Conservation (phyloP, 1,140 invertebrate species). For the Proales similis region DNA sequence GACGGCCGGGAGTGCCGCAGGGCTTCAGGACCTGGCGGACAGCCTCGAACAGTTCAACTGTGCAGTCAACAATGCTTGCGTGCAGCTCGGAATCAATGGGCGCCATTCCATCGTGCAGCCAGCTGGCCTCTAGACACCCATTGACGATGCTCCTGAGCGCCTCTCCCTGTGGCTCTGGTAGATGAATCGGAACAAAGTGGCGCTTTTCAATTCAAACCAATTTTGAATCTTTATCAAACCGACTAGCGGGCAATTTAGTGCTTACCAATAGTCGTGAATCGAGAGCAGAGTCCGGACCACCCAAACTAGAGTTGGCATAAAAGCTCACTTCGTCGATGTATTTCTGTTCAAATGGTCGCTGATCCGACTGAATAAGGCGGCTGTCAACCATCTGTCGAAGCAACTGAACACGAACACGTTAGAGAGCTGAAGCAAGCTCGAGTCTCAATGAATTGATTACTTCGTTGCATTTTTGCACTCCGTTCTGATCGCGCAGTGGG, state of each 20-base stretch:
- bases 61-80: slow-evolving; percentile 47
- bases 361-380: slow-evolving; percentile 45
- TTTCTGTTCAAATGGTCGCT: slow-evolving; percentile 51
- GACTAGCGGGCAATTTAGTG: background rate
- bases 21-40: slow-evolving; percentile 46
- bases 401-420: slow-evolving; percentile 42
- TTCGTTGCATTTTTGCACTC: slow-evolving; percentile 30
- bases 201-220: slow-evolving; percentile 43
- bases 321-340: slow-evolving; percentile 43
- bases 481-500: slow-evolving; percentile 39
- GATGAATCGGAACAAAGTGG: slow-evolving; percentile 50
- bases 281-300: slow-evolving; percentile 41
- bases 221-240: background rate
- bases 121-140: slow-evolving; percentile 42
- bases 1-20: slow-evolving; percentile 46
- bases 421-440: background rate
- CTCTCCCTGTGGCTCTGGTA: slow-evolving; percentile 46
- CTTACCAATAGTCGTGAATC: slow-evolving; percentile 47
- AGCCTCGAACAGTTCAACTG: slow-evolving; percentile 46
- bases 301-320: slow-evolving; percentile 38
- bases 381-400: slow-evolving; percentile 49
- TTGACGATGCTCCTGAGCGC: slow-evolving; percentile 45
- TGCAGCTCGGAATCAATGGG: slow-evolving; percentile 50
- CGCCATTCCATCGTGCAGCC: slow-evolving; percentile 45
- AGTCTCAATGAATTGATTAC: background rate